A percentile compares a stretch with the other conserved stretches of the same genome.
Conservation (phyloP, 1,140 invertebrate species). For the Muscidifurax raptorellus region DNA sequence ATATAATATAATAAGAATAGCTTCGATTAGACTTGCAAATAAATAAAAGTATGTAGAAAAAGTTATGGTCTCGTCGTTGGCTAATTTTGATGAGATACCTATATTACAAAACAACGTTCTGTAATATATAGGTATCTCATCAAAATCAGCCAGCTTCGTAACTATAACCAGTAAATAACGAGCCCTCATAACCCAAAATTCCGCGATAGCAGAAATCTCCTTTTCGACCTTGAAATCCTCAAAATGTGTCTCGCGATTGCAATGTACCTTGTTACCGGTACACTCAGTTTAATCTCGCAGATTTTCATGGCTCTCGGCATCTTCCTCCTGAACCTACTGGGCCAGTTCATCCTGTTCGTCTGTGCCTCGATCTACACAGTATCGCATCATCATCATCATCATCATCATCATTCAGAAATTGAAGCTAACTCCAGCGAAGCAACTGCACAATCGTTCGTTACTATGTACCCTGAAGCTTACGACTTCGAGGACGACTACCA, state of each 20-base stretch:
- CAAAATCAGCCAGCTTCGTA: neutral
- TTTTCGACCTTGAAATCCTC: neutral
- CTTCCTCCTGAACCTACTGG: slow-evolving; percentile 62
- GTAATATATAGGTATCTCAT: no score
- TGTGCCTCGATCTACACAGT: slow-evolving; percentile 62
- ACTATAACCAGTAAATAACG: neutral
- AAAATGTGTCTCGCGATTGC: slow-evolving; percentile 69
- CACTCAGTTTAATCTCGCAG: slow-evolving; percentile 60
- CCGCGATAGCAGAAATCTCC: neutral
- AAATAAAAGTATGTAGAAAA: no score
- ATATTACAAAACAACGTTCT: no score
- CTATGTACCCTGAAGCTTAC: slow-evolving; percentile 64
- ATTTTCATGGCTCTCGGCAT: slow-evolving; percentile 61
- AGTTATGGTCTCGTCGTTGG: no score
- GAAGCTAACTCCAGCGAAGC: neutral
- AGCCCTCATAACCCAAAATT: neutral
- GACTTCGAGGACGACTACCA: slow-evolving; percentile 61
- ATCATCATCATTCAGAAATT: slow-evolving; percentile 32
- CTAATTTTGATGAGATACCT: no score
- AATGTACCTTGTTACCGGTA: slow-evolving; percentile 64
- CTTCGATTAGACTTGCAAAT: no score
- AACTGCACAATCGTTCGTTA: slow-evolving; percentile 50
- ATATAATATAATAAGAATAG: no score
- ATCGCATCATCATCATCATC: slow-evolving; percentile 43
- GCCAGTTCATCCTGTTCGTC: slow-evolving; percentile 60